Percentiles rank a stretch among this genome's conserved stretches.
Conservation (phyloP, 2,797 vertebrate genomes). For the Dendrocincla tyrannina region DNA sequence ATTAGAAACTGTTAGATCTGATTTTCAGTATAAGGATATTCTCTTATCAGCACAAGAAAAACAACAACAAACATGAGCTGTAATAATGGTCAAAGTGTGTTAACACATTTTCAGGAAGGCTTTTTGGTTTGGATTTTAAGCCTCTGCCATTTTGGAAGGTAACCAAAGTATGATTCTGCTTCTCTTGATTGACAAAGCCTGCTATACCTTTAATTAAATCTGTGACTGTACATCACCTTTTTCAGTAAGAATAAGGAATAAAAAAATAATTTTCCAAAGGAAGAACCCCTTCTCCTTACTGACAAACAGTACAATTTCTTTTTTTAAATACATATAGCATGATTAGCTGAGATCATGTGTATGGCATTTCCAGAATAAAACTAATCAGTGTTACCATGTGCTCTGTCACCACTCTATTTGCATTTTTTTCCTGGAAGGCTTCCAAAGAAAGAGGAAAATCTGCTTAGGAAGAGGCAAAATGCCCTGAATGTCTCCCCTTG, state of each 20-base stretch:
- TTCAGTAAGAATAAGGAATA: conserved; percentile 25
- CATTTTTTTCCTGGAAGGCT: conserved; percentile 48
- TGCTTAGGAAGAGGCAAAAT: not conserved
- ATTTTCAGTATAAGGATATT: conserved; percentile 56
- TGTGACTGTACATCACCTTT: not conserved
- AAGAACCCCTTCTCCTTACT: not conserved
- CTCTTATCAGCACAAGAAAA: conserved; percentile 20
- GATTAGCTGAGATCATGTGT: conserved; percentile 8
- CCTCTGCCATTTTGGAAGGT: conserved; percentile 63
- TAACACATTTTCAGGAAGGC: conserved; percentile 1
- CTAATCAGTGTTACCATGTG: not conserved
- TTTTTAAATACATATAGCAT: not conserved
- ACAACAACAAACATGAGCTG: not conserved
- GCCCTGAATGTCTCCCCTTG: not conserved
- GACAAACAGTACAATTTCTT: not conserved
- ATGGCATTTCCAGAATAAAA: conserved; percentile 57
- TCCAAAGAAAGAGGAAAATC: conserved; percentile 21
- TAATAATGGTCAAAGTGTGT: conserved; percentile 45
- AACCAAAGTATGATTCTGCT: conserved; percentile 41
- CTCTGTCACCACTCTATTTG: conserved; percentile 37
- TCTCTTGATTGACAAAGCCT: conserved; percentile 54
- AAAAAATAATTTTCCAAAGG: conserved; percentile 16
- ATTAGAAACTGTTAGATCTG: conserved; percentile 47
- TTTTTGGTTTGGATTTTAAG: conserved; percentile 46
- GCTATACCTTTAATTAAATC: conserved; percentile 63